Evolutionary conservation across 2,797 vertebrate species (phyloP).

Genomic region (Odontamblyopus rebecca): DNA sequence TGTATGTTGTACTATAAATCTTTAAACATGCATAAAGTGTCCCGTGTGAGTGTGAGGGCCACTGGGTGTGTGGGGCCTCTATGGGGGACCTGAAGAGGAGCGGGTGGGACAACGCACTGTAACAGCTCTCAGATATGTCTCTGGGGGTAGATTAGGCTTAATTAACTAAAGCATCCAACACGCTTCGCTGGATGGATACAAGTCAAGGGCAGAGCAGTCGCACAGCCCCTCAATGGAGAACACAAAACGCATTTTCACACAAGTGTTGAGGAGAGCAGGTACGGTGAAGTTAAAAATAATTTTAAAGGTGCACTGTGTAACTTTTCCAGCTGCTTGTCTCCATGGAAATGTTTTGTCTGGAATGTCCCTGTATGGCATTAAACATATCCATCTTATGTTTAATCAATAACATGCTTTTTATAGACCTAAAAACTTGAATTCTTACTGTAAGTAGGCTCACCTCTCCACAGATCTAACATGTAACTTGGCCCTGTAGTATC

Average conservation of each 20-base stretch:
- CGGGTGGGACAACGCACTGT: constrained; percentile 60
- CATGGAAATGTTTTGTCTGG: too few species aligned
- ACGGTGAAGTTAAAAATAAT: constrained; percentile 5
- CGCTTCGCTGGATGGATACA: constrained; percentile 71
- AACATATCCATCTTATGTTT: too few species aligned
- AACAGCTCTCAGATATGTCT: constrained; percentile 72
- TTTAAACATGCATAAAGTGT: constrained; percentile 17
- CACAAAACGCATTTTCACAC: constrained; percentile 22
- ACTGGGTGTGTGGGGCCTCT: constrained; percentile 53
- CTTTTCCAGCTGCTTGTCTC: too few species aligned
- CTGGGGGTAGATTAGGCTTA: constrained; percentile 77
- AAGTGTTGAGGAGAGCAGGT: constrained; percentile 15
- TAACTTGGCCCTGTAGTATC: too few species aligned
- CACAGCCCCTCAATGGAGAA: constrained; percentile 53
- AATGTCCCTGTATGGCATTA: too few species aligned
- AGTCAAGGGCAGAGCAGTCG: constrained; percentile 78
- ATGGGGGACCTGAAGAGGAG: constrained; percentile 53
- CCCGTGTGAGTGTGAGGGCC: constrained; percentile 31
- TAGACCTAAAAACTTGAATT: too few species aligned
- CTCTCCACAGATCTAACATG: too few species aligned
- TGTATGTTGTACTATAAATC: constrained; percentile 19
- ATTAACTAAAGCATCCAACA: constrained; percentile 79
- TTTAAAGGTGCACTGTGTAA: too few species aligned
- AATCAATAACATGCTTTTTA: too few species aligned
- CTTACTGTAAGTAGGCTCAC: too few species aligned